These are phyloP conservation scores for Beris chalybata DNA, from an alignment of 2,888 invertebrate genomes.

Conservation along the genomic window DNA sequence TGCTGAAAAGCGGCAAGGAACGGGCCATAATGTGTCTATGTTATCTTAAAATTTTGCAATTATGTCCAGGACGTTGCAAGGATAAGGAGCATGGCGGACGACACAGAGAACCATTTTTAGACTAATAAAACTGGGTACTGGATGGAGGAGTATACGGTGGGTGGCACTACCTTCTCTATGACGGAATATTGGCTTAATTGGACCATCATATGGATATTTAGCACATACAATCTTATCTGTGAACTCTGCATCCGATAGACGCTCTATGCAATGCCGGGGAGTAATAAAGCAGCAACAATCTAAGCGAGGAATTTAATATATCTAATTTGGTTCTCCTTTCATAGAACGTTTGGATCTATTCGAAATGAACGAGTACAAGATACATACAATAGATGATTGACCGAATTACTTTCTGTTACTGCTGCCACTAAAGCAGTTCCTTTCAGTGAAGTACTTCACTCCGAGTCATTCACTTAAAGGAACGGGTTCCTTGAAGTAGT, in stretches of 20 bases:
- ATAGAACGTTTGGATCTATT: no score
- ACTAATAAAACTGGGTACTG: slow-evolving; percentile 2
- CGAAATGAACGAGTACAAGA: no score
- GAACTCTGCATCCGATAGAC: background rate
- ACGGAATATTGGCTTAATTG: slow-evolving; percentile 23
- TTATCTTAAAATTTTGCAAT: slow-evolving; percentile 29
- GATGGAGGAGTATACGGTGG: background rate
- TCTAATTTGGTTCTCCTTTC: no score
- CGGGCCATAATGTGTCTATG: slow-evolving; percentile 7
- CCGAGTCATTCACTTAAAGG: no score
- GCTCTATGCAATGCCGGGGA: no score
- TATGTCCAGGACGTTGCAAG: slow-evolving; percentile 4
- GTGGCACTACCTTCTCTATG: slow-evolving; percentile 2
- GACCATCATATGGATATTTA: slow-evolving; percentile 25
- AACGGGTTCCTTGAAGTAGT: no score
- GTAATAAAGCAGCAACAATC: no score
- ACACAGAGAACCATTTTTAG: slow-evolving; percentile 2
- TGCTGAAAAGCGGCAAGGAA: background rate
- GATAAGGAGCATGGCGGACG: background rate
- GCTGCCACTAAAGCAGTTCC: no score
- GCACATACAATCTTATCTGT: slow-evolving; percentile 9
- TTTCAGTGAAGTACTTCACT: no score
- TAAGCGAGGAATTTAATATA: no score
- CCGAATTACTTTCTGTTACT: no score
- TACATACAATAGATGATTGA: no score